Percentiles rank a stretch among this genome's conserved stretches.
These are phyloP conservation scores for Atherinosoma microstoma DNA, from an alignment of 2,797 vertebrate species.

Conservation along the genomic window DNA sequence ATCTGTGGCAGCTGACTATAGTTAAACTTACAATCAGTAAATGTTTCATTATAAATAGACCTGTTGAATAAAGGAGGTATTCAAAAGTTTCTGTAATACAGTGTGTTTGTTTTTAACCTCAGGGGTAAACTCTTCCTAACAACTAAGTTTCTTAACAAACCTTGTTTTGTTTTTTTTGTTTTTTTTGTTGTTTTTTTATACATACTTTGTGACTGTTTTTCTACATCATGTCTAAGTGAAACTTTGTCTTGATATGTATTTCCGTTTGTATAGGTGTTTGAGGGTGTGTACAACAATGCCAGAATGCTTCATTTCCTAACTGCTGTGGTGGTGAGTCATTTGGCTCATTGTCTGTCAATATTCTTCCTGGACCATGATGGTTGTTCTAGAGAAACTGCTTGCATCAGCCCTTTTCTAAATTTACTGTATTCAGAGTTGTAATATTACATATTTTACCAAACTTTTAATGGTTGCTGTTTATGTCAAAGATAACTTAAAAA, in stretches of 20 bases:
- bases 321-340: conserved; percentile 91
- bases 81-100: conserved; percentile 6
- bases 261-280: conserved; percentile 85
- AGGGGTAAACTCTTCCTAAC: no score
- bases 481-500: neutral
- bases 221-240: neutral
- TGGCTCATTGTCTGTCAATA: conserved; percentile 4
- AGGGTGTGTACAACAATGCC: conserved; percentile 94
- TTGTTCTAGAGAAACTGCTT: neutral
- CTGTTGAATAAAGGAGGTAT: conserved; percentile 3
- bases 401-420: neutral
- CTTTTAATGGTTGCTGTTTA: neutral
- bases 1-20: neutral
- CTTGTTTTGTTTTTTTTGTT: neutral
- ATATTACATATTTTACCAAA: neutral
- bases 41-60: neutral
- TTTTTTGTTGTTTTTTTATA: neutral
- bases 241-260: conserved; percentile 23
- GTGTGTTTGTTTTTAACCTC: neutral
- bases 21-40: neutral
- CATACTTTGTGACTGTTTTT: neutral
- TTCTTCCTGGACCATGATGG: neutral
- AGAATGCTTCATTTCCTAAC: conserved; percentile 96
- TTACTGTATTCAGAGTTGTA: neutral
- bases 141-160: neutral